phyloP scores from a whole-genome alignment of 2,888 invertebrate species.

The Stenodema calcarata region DNA sequence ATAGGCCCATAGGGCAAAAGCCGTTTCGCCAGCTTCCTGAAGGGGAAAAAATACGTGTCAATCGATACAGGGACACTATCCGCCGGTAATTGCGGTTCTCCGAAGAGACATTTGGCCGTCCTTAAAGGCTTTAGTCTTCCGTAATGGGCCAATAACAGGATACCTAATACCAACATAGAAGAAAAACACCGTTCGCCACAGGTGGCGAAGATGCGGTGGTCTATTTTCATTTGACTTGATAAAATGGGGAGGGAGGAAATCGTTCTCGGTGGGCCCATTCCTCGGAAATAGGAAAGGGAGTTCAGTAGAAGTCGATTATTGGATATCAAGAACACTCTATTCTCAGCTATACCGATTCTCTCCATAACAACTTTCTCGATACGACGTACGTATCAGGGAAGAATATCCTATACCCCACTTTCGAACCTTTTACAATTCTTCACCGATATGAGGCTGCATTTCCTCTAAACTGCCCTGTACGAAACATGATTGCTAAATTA shows the following conservation, averaged over 20 bases:
- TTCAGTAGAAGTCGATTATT: neutral
- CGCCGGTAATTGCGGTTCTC: slow-evolving; percentile 28
- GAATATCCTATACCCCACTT: no score
- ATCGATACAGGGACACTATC: slow-evolving; percentile 20
- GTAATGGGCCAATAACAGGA: slow-evolving; percentile 25
- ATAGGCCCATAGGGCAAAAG: neutral
- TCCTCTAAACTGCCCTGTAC: no score
- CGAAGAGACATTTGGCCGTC: slow-evolving; percentile 1
- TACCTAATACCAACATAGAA: neutral
- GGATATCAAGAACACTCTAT: neutral
- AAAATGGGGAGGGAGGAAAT: neutral
- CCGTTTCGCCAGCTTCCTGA: neutral
- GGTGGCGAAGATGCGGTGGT: neutral
- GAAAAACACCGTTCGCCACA: neutral
- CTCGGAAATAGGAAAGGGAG: neutral
- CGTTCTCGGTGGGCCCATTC: neutral
- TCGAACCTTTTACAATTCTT: no score
- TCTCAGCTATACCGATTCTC: no score
- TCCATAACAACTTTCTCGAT: no score
- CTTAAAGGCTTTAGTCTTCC: slow-evolving; percentile 1
- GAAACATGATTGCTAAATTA: no score
- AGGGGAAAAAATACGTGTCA: slow-evolving; percentile 8
- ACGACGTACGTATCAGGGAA: no score
- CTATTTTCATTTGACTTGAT: neutral
- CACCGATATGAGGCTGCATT: no score